Evolutionary conservation across 1,140 invertebrate species (phyloP), one percentile per base, ranked within the genome.

Genomic region (Diabrotica virgifera): DNA sequence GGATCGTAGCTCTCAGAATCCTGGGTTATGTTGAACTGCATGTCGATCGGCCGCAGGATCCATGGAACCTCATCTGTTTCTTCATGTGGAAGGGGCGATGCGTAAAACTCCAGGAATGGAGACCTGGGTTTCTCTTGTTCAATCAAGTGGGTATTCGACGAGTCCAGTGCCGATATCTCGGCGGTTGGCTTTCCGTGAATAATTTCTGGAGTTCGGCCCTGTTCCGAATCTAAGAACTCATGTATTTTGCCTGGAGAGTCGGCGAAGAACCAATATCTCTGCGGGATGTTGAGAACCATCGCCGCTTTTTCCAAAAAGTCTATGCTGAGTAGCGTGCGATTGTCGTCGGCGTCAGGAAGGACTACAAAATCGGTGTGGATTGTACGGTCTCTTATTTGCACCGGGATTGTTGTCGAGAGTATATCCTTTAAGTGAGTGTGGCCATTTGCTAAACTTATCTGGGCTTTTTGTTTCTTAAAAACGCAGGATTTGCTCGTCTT

Each of bases 281-380:
- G 57, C 9, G 57, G 57, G 10, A 59, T 36, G 11, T 37, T n/a
- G 4, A 40, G 36, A 36, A 59, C 57, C 36, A 58, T 58, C 8
- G 13, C 56, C 13, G 56, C 56, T 36, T 58, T 58, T 58, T 58
- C 56, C 12, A 58, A 37, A 37, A 58, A 58, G 36, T 58, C 56
- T 37, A 59, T 59, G 3, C 57, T 37, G 11, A 59, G 40, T 14
- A 59, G 12, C 3, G 57, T 59, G 6, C 57, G 57, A 59, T 59
- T 59, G 11, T 59, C 57, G n/a, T 12, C 36, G 8, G 36, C 57
- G 14, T 59, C 36, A 11, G 57, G 57, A 7, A 59, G 36, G 6
- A n/a, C n/a, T n/a, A n/a, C n/a, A n/a, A n/a, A n/a, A n/a, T n/a
- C n/a, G n/a, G n/a, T n/a, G n/a, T n/a, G n/a, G n/a, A n/a, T n/a